Base-by-base conservation (phyloP, 2,113 vertebrate genomes). In the Nothoprocta pentlandii region DNA sequence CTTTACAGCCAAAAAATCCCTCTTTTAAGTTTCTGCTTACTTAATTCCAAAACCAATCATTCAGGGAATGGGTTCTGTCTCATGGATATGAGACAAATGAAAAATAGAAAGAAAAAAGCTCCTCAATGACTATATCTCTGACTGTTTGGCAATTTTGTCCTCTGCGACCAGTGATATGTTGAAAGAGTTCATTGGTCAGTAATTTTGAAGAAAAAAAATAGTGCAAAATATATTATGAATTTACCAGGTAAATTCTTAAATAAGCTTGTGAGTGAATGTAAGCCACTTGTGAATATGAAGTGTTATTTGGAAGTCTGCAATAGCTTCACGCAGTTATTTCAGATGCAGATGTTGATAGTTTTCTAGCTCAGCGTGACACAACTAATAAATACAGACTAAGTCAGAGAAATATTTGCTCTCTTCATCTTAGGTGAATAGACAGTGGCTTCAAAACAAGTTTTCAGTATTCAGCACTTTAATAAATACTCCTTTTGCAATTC, bases 241-340 rank as follows among this genome's bases (percentile, higher is more conserved):
- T 62, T 92, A 54, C 30, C 49, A 69, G 58, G 49, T 81, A 91
- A 95, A 93, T 62, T 80, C 67, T 93, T 84, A 47, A 79, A 41
- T 71, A 85, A 89, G 16, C 15, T 26, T 80, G 67, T 42, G 34
- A 34, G 49, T 54, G 62, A 87, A 89, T 77, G 58, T 49, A 62
- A 83, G 7, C 7, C 32, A 47, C 16, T 53, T 66, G 67, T 77
- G 30, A 69, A 92, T 83, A 32, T 71, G 89, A 77, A 66, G 23
- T 2, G 22, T 68, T 87, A 22, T 53, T 88, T 92, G 66, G 63
- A 78, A 81, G 62, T 64, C 84, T 58, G 90, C 58, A 90, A 3
- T 53, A 71, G 7, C 92, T 93, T 87, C 56, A 66, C 46, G 83
- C 32, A 75, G 58, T 75, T 79, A 47, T 81, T 86, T 85, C 66